These are phyloP conservation scores for Dryococelus australis DNA, from an alignment of 2,888 invertebrate genomes.

Conservation along the genomic window DNA sequence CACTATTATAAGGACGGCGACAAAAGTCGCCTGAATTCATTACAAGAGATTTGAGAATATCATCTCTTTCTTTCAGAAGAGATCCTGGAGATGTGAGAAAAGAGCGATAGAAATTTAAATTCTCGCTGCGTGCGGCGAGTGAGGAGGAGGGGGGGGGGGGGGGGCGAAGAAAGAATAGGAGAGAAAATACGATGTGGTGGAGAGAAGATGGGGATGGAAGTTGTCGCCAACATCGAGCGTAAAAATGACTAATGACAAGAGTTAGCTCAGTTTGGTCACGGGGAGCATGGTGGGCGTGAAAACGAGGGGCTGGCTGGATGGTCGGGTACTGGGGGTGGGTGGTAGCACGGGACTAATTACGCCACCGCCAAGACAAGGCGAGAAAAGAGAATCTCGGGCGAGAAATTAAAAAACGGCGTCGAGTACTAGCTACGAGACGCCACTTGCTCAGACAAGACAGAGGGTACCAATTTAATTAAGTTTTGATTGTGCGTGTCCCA, in stretches of 20 bases:
- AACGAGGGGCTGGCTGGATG: neutral
- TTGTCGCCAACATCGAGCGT: slow-evolving; percentile 40
- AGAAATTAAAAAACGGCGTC: slow-evolving; percentile 19
- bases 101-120: slow-evolving; percentile 24
- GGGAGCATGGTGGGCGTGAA: neutral
- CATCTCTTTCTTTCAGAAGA: neutral
- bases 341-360: slow-evolving; percentile 36
- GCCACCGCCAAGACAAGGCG: slow-evolving; percentile 34
- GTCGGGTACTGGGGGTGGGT: neutral
- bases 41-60: slow-evolving; percentile 5
- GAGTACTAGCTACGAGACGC: neutral
- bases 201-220: slow-evolving; percentile 19
- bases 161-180: neutral
- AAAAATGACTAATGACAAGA: slow-evolving; percentile 44
- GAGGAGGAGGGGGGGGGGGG: too few species aligned
- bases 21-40: neutral
- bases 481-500: slow-evolving; percentile 22
- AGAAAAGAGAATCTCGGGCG: slow-evolving; percentile 27
- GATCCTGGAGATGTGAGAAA: neutral
- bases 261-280: slow-evolving; percentile 39
- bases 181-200: slow-evolving; percentile 17
- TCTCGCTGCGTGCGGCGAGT: neutral
- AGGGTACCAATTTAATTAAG: neutral
- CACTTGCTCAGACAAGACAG: slow-evolving; percentile 5
- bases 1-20: neutral